Evolutionary conservation across 2,888 invertebrate species (phyloP).

Genomic region (Netelia virgata): DNA sequence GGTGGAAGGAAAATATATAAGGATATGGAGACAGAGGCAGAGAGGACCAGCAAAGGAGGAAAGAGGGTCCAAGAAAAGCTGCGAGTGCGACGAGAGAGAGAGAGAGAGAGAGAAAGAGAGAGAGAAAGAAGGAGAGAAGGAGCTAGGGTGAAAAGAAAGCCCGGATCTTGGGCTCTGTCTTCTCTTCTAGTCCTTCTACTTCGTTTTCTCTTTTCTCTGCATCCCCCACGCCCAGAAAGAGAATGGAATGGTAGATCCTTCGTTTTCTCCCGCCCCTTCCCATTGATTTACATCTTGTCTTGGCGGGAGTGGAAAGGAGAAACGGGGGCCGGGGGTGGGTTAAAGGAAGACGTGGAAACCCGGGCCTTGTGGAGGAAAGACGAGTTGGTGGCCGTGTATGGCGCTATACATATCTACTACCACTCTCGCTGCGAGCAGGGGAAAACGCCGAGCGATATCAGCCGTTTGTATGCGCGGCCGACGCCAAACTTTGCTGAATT

Average conservation of each 20-base stretch:
- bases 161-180: slow-evolving; percentile 56
- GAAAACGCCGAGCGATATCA: slow-evolving; percentile 78
- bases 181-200: slow-evolving; percentile 49
- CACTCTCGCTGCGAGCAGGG: slow-evolving; percentile 39
- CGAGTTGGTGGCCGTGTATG: slow-evolving; percentile 29
- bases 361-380: slow-evolving; percentile 25
- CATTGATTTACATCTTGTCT: slow-evolving; percentile 84
- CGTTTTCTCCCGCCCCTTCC: slow-evolving; percentile 77
- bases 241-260: slow-evolving; percentile 75
- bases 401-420: slow-evolving; percentile 12
- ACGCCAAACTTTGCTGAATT: slow-evolving; percentile 84
- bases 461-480: slow-evolving; percentile 84
- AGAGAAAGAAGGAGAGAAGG: slow-evolving; percentile 57
- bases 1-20: slow-evolving; percentile 70
- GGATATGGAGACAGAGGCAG: slow-evolving; percentile 60
- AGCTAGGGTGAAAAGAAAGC: slow-evolving; percentile 68
- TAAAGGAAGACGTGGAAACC: slow-evolving; percentile 30
- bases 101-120: slow-evolving; percentile 49
- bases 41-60: slow-evolving; percentile 34
- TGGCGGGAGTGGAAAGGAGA: slow-evolving; percentile 71
- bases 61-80: slow-evolving; percentile 55
- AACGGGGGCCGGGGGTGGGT: slow-evolving; percentile 59
- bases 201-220: slow-evolving; percentile 25
- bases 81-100: slow-evolving; percentile 51
- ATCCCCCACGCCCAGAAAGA: slow-evolving; percentile 58